A percentile compares a stretch with the other conserved stretches of the same genome.
These are phyloP conservation scores for Cisticola juncidis DNA, from an alignment of 2,113 vertebrate species.

Conservation along the genomic window DNA sequence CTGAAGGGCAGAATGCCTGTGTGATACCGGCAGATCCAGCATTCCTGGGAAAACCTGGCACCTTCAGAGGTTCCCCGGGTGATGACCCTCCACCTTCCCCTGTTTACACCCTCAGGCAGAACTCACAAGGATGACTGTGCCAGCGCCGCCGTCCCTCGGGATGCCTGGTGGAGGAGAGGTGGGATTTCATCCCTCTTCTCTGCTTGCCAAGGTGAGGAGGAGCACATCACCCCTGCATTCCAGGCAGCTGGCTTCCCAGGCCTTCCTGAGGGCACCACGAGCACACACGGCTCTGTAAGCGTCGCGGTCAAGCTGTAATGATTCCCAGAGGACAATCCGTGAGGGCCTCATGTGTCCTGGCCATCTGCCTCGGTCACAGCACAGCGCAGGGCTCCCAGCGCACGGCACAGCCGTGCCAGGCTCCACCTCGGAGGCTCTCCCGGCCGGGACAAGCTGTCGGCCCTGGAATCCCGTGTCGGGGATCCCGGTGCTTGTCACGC, in stretches of 20 bases:
- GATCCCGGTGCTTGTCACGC: accelerated
- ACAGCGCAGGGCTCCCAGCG: accelerated
- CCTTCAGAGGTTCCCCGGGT: background rate
- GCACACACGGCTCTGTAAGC: background rate
- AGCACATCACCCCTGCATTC: accelerated
- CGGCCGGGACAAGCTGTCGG: accelerated
- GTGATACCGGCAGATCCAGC: background rate
- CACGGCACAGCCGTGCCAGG: background rate
- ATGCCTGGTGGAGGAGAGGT: background rate
- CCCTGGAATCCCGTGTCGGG: accelerated
- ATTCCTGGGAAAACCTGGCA: background rate
- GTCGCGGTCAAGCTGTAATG: background rate
- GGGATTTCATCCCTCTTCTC: background rate
- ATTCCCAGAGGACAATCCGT: background rate
- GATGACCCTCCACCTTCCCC: background rate
- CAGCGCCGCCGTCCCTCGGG: accelerated
- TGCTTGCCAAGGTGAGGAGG: background rate
- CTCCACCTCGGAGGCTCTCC: accelerated
- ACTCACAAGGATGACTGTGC: background rate
- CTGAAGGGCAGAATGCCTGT: background rate
- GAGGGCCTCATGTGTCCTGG: background rate
- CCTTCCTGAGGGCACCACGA: background rate
- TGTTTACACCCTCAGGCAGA: background rate
- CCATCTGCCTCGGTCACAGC: background rate
- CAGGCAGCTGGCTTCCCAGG: background rate